Evolutionary conservation across 2,797 vertebrate species (phyloP), one percentile per base, ranked within the genome.

Genomic region (Pteropus rufus): DNA sequence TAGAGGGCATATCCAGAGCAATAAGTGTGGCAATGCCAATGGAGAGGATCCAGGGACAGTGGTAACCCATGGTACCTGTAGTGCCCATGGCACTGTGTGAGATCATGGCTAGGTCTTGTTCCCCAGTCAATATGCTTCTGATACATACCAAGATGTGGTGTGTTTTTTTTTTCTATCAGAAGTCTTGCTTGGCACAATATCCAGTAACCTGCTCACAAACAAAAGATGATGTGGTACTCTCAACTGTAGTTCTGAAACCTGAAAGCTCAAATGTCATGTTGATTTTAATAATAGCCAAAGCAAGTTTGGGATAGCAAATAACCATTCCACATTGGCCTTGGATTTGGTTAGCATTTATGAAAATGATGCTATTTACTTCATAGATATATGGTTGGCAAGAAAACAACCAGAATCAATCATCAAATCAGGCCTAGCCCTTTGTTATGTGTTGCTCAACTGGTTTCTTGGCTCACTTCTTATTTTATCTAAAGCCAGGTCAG

Each of bases 401-500:
- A 94, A 89, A 83, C 39, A 92, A n/a, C 69, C 65, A 44, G 84
- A 90, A 69, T 76, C 92, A 58, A 89, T 91, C 85, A 80, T 76
- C 41, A 76, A 75, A 83, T 36, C 49, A 70, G 18, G 26, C n/a
- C 65, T 77, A 75, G 93, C 87, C 60, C 70, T 77, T 69, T 62
- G 14, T 39, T 91, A 58, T 84, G 18, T 21, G 31, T 5, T 26
- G 81, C 49, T 93, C 64, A 2, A 56, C 82, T 93, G 93, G 54
- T 69, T 93, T 93, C 89, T 70, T 82, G 84, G 67, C 36, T 96
- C 36, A 49, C 89, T 95, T 94, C 91, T 95, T 77, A 88, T 95
- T 97, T 96, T 90, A 95, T 76, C 97, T 65, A 96, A 96, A 95
- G 76, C 76, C 60, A 84, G 91, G 31, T 96, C 95, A 88, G 88